A percentile compares a stretch with the other conserved stretches of the same genome.
Evolutionary conservation across 53 echinoderm and acorn worm species (phyloP).

Genomic region (Echinometra lucunter): DNA sequence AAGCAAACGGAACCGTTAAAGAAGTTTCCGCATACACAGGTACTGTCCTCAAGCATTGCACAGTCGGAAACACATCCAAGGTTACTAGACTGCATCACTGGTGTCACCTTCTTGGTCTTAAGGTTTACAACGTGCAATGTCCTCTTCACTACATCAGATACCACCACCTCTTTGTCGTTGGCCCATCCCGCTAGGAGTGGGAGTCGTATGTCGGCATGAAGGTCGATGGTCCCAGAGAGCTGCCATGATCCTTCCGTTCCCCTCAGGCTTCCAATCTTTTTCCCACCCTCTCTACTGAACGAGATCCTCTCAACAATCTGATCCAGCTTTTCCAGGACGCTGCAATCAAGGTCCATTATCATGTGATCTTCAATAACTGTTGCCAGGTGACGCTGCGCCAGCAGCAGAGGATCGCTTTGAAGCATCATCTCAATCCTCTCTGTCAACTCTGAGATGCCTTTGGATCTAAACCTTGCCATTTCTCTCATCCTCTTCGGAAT

Average conservation of each 20-base stretch:
- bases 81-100: constrained; percentile 14
- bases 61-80: constrained; percentile 57
- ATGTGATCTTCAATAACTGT: background rate
- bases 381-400: background rate
- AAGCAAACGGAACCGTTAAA: constrained; percentile 34
- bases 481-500: constrained; percentile 41
- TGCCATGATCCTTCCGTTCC: constrained; percentile 30
- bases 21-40: constrained; percentile 49
- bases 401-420: background rate
- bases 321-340: constrained; percentile 20
- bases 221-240: constrained; percentile 34
- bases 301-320: constrained; percentile 41
- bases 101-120: background rate
- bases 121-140: constrained; percentile 22
- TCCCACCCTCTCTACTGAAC: constrained; percentile 21
- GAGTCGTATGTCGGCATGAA: background rate
- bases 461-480: background rate
- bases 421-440: constrained; percentile 12
- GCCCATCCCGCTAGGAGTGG: constrained; percentile 45
- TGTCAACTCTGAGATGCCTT: background rate
- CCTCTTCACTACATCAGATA: constrained; percentile 39
- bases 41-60: background rate
- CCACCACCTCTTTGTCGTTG: background rate
- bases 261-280: background rate
- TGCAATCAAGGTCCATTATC: background rate